Conservation (phyloP, 2,113 vertebrate species). For the Marmota monax region DNA sequence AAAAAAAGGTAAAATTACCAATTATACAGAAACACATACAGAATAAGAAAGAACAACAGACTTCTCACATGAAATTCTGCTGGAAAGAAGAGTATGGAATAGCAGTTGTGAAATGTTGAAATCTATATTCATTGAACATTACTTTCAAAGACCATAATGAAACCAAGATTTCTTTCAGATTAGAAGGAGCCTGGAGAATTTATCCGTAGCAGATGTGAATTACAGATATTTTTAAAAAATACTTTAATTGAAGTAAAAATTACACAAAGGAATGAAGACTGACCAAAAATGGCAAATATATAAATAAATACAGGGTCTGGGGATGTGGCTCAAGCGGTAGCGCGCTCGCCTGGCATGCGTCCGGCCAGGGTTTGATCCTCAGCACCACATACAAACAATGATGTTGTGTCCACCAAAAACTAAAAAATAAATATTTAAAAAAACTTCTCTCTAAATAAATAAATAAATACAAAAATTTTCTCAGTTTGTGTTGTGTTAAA, state of each 20-base stretch:
- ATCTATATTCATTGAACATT: not conserved
- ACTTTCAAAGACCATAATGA: not conserved
- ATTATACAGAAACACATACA: not conserved
- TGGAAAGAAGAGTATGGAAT: not conserved
- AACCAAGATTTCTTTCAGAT: not conserved
- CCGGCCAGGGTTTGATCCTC: too few relatives aligned
- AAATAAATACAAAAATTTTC: not conserved
- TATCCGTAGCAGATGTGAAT: not conserved
- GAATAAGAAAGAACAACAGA: not conserved
- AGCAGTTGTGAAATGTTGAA: not conserved
- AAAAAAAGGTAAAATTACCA: not conserved
- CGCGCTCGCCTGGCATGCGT: too few relatives aligned
- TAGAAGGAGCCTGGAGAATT: not conserved
- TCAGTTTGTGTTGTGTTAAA: not conserved
- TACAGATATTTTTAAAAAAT: not conserved
- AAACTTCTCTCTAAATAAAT: not conserved
- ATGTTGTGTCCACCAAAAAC: too few relatives aligned
- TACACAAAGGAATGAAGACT: not conserved
- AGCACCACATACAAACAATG: too few relatives aligned
- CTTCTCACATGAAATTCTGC: not conserved
- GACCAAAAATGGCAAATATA: not conserved
- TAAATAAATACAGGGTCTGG: not conserved
- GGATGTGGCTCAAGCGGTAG: too few relatives aligned
- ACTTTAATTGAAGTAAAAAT: not conserved
- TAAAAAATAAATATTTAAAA: too few relatives aligned